Conservation (phyloP, 2,797 vertebrate genomes). For the Sebastes dallii region DNA sequence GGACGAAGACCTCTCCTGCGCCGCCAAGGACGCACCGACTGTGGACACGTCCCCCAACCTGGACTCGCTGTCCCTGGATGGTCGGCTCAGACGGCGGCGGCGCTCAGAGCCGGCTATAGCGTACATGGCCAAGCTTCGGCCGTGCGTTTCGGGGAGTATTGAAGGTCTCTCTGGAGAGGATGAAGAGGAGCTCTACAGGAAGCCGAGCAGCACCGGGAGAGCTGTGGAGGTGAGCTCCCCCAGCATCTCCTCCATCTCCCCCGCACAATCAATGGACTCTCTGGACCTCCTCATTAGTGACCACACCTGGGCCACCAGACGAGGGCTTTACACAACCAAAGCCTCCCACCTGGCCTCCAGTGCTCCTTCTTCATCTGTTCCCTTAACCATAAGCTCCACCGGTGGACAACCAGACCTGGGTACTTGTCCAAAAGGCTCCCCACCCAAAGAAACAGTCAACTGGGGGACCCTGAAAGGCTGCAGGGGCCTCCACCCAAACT, state of each 20-base stretch:
- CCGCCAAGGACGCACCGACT: constrained; percentile 26
- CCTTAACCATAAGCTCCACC: background rate
- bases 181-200: background rate
- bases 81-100: constrained; percentile 32
- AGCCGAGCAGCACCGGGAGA: background rate
- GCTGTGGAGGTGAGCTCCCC: constrained; percentile 83
- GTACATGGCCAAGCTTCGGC: constrained; percentile 64
- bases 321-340: background rate
- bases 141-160: constrained; percentile 56
- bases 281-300: constrained; percentile 83
- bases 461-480: constrained; percentile 57
- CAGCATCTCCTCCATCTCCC: constrained; percentile 88
- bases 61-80: constrained; percentile 32
- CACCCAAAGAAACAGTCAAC: constrained; percentile 58
- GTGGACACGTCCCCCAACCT: constrained; percentile 20
- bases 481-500: constrained; percentile 84
- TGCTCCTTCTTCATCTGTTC: background rate
- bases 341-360: fast-evolving
- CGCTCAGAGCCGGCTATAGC: constrained; percentile 75
- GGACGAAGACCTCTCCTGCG: constrained; percentile 16
- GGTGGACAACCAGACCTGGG: background rate
- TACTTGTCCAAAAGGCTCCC: constrained; percentile 21
- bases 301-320: constrained; percentile 67
- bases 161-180: constrained; percentile 29
- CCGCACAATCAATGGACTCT: constrained; percentile 82